Evolutionary conservation across 2,888 invertebrate genomes (phyloP).

Genomic region (Globia sparganii): DNA sequence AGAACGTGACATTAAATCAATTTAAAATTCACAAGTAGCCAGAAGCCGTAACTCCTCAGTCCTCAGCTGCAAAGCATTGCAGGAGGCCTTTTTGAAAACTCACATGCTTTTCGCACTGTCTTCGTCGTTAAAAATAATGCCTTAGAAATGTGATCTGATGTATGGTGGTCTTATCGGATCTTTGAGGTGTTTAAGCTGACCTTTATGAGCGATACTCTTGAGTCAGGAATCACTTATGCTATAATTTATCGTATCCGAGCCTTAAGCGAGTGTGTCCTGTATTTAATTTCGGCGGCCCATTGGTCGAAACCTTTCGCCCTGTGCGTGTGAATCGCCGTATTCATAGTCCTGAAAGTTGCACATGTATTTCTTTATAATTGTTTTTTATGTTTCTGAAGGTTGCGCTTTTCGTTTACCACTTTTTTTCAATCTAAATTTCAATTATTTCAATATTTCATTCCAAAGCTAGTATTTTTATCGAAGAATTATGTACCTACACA

Average conservation of each 20-base stretch:
- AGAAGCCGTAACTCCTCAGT: not conserved
- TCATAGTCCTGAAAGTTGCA: constrained; percentile 72
- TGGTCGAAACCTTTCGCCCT: constrained; percentile 82
- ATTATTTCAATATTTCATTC: not conserved
- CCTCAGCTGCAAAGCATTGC: not conserved
- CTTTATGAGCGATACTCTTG: constrained; percentile 65
- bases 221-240: constrained; percentile 71
- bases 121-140: constrained; percentile 3
- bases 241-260: constrained; percentile 85
- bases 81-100: not conserved
- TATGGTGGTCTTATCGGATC: constrained; percentile 34
- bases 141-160: constrained; percentile 21
- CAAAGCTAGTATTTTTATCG: not conserved
- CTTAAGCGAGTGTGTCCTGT: constrained; percentile 82
- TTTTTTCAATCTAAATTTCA: not conserved
- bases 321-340: constrained; percentile 73
- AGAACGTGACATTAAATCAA: not conserved
- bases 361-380: not conserved
- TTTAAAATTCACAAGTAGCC: not conserved
- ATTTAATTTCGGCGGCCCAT: constrained; percentile 86
- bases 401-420: not conserved
- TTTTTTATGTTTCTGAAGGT: no score
- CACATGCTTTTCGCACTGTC: not conserved
- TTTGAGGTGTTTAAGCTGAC: constrained; percentile 63
- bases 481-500: not conserved